Evolutionary conservation across 1,140 invertebrate species (phyloP), one percentile per base, ranked within the genome.

Genomic region (Medauroidea extradentata): DNA sequence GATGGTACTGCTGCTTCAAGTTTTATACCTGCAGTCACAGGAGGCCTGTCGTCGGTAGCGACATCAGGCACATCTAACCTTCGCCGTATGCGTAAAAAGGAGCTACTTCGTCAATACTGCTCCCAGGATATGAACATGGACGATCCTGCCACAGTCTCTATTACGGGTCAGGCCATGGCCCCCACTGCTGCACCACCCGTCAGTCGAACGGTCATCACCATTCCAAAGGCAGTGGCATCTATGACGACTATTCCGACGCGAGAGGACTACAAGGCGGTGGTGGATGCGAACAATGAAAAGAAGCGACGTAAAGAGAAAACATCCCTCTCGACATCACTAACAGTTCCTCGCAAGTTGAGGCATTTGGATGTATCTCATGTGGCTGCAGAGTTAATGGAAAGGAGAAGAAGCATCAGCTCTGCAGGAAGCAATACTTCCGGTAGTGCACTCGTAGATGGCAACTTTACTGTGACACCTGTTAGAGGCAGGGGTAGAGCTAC

Each of bases 81-180:
- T 8, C 75, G 91, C 46, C 78, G 91, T 24, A 94, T 94, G 91
- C 78, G 92, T 3, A 94, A 94, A 74, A 94, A 94, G 67, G 91
- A 94, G 71, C 69, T 94, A 11, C 73, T 94, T 13, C 79, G 89
- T 13, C 84, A 91, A 67, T 94, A 94, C 69, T 91, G 89, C 73
- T 89, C 87, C 1, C 88, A 94, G 70, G 88, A 92, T 66, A 90
- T 88, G 81, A 90, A 91, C 60, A 89, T 88, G 81, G 88, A 88
- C 63, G 87, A 89, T 62, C 81, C 85, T 1, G 72, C 76, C 7
- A 67, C 77, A 60, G 68, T 78, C 0, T 65, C 78, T 2, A 49
- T 59, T 3, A 41, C 59, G 8, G 55, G 57, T 4, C 53, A 61
- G 39, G 56, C 66, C 14, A 62, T 61, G 39, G 74, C 79, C 2